Base-by-base conservation (phyloP, 2,113 vertebrate species). In the Microcebus jonahi region DNA sequence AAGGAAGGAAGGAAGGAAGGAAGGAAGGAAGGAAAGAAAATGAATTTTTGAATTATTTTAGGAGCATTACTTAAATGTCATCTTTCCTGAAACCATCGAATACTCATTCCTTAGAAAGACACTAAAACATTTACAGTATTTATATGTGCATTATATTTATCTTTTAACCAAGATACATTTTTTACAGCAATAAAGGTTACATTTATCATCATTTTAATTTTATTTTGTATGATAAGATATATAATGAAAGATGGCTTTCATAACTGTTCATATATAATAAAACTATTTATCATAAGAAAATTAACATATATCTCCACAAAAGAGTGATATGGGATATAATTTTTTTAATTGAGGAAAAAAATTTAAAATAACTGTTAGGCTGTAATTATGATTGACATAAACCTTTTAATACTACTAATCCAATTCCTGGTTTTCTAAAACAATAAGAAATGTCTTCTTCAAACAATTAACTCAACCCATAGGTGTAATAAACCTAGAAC, bases 271-370 rank as follows among this genome's bases (percentile, higher is more conserved):
- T 6, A 73, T 15, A 73, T 12, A 63, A 27, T 55, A 88, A 71
- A 31, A 75, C 14, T 4, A 81, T 55, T 95, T 48, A 20, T 20
- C 13, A 75, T 21, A 70, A 31, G 14, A 57, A 85, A 79, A 59
- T n/a, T 59, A 67, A 36, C 18, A 65, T 57, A 45, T 27, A 3
- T 2, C 9, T 63, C 21, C n/a, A 42, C 77, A 76, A 75, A 31
- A 45, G 0, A 68, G 13, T 77, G 23, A 57, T 53, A 59, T 31
- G 20, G 14, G 48, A 82, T 77, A 2, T 2, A 76, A 63, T 17
- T 65, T 65, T 42, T 39, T 94, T 83, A 31, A 91, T 79, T 90
- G 61, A 83, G 10, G 10, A 23, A n/a, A 65, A 82, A 61, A 59
- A 31, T 21, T 53, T 8, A 39, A 84, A 68, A 15, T 70, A 76